phyloP scores from a whole-genome alignment of 2,113 vertebrate genomes.

The Delphinapterus leucas region DNA sequence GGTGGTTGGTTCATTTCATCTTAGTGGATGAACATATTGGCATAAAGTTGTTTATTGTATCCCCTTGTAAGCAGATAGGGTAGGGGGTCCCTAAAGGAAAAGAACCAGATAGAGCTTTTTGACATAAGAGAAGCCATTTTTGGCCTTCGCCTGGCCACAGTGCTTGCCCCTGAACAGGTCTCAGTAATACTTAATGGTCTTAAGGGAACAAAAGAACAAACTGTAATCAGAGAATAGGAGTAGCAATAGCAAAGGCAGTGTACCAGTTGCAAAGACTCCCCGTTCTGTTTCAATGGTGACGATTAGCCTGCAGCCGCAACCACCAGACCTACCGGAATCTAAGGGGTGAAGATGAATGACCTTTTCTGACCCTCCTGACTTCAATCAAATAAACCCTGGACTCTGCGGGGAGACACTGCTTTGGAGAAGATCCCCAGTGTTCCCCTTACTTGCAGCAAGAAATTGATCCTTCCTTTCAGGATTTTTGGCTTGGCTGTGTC shows the following conservation, averaged over 20 bases:
- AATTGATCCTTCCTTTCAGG: not conserved
- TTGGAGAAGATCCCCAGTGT: not conserved
- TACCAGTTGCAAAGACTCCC: not conserved
- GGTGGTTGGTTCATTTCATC: not conserved
- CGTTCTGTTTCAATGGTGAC: rapidly evolving
- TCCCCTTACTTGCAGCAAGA: not conserved
- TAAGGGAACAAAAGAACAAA: not conserved
- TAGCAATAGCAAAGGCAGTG: rapidly evolving
- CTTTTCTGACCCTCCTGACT: not conserved
- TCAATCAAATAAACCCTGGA: not conserved
- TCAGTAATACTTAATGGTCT: not conserved
- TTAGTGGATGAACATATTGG: not conserved
- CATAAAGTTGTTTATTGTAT: not conserved
- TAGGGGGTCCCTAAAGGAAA: too few relatives aligned
- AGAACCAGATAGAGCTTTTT: not conserved
- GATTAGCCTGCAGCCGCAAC: not conserved
- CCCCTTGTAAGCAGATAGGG: too few relatives aligned
- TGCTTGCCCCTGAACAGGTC: not conserved
- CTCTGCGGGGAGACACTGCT: not conserved
- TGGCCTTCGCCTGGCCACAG: not conserved
- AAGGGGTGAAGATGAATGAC: not conserved
- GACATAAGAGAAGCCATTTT: not conserved
- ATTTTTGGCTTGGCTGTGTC: not conserved
- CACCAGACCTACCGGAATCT: not conserved
- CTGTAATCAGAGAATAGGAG: not conserved